Evolutionary conservation across 1,140 invertebrate genomes (phyloP).

Genomic region (Homarus americanus): DNA sequence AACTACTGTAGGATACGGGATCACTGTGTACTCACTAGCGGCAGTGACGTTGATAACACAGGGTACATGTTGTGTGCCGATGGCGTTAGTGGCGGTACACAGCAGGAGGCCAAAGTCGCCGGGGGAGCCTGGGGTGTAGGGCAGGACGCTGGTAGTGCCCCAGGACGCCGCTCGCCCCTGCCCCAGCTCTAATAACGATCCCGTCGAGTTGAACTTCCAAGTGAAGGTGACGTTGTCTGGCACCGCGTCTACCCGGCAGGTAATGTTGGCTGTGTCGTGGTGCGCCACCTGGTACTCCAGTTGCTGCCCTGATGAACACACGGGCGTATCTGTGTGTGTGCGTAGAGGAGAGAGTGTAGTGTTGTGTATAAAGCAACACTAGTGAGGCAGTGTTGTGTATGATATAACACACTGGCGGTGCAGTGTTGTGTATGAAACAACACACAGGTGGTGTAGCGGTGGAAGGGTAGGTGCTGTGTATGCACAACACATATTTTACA

Average conservation of each 20-base stretch:
- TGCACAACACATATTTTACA: too few relatives aligned
- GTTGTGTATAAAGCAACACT: not conserved
- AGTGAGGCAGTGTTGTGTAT: too few relatives aligned
- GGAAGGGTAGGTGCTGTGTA: too few relatives aligned
- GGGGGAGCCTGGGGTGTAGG: conserved; percentile 88
- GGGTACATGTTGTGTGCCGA: conserved; percentile 83
- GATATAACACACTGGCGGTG: too few relatives aligned
- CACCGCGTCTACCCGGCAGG: conserved; percentile 91
- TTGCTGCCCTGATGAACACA: conserved; percentile 88
- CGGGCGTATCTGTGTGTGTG: conserved; percentile 86
- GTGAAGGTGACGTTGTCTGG: conserved; percentile 89
- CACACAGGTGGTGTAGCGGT: too few relatives aligned
- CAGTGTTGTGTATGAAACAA: too few relatives aligned
- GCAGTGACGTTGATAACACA: conserved; percentile 86
- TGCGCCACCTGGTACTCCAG: conserved; percentile 89
- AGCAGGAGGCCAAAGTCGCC: conserved; percentile 85
- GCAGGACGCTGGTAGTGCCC: conserved; percentile 85
- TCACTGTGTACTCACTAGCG: conserved; percentile 79
- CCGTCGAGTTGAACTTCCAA: conserved; percentile 93
- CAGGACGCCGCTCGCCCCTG: conserved; percentile 77
- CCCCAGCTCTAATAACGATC: conserved; percentile 85
- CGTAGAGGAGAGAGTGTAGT: not conserved
- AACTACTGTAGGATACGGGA: too few relatives aligned
- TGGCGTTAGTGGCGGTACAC: conserved; percentile 83
- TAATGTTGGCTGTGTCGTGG: conserved; percentile 87